Evolutionary conservation across 2,797 vertebrate genomes (phyloP), one percentile per base, ranked within the genome.

Genomic region (Sebastiscus tertius): DNA sequence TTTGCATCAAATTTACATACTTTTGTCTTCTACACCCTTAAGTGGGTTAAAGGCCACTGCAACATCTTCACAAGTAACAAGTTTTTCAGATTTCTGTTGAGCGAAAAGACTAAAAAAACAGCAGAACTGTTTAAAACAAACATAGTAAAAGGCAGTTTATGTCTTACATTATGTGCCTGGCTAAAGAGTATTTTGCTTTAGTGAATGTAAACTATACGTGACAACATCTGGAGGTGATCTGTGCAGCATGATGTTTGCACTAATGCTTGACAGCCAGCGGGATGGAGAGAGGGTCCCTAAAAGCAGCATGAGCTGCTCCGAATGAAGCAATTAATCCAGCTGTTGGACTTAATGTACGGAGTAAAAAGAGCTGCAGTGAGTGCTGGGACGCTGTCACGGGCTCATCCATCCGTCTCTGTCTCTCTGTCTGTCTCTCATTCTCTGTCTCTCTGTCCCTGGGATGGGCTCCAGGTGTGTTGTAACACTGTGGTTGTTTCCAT

Each of bases 151-250:
- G n/a, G 20, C 65, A 68, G 56, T 74, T 59, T 34, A 82, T 77
- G 67, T 61, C 54, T 75, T 36, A 72, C 52, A 76, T 70, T 73
- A 59, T 75, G 68, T 36, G 65, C 71, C 65, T 78, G 62, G 52
- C 54, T 74, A 66, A 76, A 79, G 34, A 70, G 29, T 46, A 34
- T 67, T 81, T 81, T 76, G 79, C 81, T 76, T 80, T 75, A 62
- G 70, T 84, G 68, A 81, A 90, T 88, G 66, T 70, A 78, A 85
- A 79, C 71, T 73, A 54, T 76, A 66, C 66, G 81, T 89, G 84
- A 85, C 84, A 88, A 92, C 94, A 95, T 95, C 94, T 95, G 94
- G 93, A 92, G 87, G 68, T 75, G 83, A 93, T 94, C 89, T 90
- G 29, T 69, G 61, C 79, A 83, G 79, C 62, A 70, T 72, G 74